Evolutionary conservation across 2,113 vertebrate species (phyloP), one percentile per base, ranked within the genome.

Genomic region (Andinoacara biseriatus): DNA sequence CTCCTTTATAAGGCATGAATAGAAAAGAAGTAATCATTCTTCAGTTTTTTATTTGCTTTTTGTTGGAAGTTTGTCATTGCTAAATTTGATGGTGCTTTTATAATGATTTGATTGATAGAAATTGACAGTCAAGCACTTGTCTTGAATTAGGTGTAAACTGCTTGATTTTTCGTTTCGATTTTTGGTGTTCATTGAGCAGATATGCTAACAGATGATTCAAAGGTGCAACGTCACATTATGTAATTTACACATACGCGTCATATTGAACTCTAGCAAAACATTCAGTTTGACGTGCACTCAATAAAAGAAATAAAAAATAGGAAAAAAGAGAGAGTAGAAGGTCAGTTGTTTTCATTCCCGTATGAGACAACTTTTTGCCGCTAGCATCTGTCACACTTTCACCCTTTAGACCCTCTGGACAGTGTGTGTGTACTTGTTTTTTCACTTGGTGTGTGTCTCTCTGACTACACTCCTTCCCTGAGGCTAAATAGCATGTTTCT

Each of bases 381-480:
- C 67, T 57, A 52, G 67, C 31, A 60, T 46, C 57, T 46, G 59
- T 87, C 74, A 79, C 58, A 86, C 29, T 76, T 83, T 74, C 31
- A 74, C 43, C 57, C 61, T 49, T 72, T 63, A 57, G 18, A 85
- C 80, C 57, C 59, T 1, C 11, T 52, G 35, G 52, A 80, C 65
- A 22, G 35, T 74, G 58, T 74, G 56, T 58, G 56, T 43, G 56
- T 40, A 31, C 65, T 74, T 76, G 49, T 60, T 83, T 79, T 62
- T 77, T 33, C 38, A 52, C 3, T 57, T 26, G 1, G 2, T 76
- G 67, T 81, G 31, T 80, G 59, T 80, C 26, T 74, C 6, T 60
- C 8, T 74, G 29, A 58, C 58, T 69, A 49, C 54, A 86, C 43
- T 62, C 81, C 59, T 85, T 83, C 6, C 78, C 74, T 10, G 8